Conservation (phyloP, 2,888 invertebrate species). For the Lasioglossum marginatum region DNA sequence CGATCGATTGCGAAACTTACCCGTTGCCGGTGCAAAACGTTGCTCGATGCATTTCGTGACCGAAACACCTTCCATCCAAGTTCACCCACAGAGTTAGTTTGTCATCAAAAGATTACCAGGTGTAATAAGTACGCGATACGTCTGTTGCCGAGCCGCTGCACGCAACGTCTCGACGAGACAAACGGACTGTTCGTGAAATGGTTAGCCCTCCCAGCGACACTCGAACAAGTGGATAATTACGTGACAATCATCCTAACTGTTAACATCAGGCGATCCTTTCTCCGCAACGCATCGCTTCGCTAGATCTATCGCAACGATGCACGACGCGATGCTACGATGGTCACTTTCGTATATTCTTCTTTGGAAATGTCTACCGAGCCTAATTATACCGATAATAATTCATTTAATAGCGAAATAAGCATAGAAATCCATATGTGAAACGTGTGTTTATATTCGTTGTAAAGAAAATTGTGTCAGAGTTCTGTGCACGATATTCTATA, state of each 20-base stretch:
- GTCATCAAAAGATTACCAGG: background rate
- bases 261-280: slow-evolving; percentile 1
- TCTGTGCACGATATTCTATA: too few relatives aligned
- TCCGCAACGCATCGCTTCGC: background rate
- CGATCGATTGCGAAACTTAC: slow-evolving; percentile 10
- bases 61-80: background rate
- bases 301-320: background rate
- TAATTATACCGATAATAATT: too few relatives aligned
- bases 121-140: background rate
- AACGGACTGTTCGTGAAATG: slow-evolving; percentile 21
- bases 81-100: background rate
- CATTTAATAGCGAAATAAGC: too few relatives aligned
- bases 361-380: too few relatives aligned
- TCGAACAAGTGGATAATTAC: slow-evolving; percentile 5
- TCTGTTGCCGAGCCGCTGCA: background rate
- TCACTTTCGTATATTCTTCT: too few relatives aligned
- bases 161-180: background rate
- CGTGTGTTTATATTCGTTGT: too few relatives aligned
- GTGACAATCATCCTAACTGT: background rate
- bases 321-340: background rate
- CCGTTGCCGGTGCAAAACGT: background rate
- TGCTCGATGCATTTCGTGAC: background rate
- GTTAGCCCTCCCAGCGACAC: background rate
- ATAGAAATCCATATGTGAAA: too few relatives aligned
- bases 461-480: too few relatives aligned